Evolutionary conservation across 2,113 vertebrate genomes (phyloP), one percentile per base, ranked within the genome.

Genomic region (Elgaria multicarinata): DNA sequence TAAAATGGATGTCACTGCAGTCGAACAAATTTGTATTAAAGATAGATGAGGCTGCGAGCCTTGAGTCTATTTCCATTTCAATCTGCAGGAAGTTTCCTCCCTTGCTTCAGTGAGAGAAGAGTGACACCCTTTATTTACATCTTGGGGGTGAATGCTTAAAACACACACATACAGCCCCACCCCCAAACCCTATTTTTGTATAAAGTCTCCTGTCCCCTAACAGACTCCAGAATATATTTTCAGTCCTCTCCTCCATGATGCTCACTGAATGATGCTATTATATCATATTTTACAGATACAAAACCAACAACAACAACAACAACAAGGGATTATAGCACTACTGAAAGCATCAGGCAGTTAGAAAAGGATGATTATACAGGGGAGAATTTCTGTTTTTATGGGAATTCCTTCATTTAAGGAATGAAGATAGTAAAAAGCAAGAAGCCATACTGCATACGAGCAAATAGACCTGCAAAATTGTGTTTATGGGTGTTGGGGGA

Each of bases 1-100:
- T 92, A 93, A 95, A 94, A 95, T 85, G 55, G 92, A 93, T 84
- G 50, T 33, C 86, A 28, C 62, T 39, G 39, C 91, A 91, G 22
- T 44, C 24, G 81, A 88, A 90, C 89, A 90, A 89, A 72, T 3
- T 85, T 86, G 55, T 91, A 2, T 89, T 79, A 44, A 69, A 90
- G 75, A 90, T 39, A 83, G 67, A 28, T 53, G 42, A 83, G 46
- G 42, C 39, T 88, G 0, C 55, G 84, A 89, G 46, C 90, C 85
- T 53, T 33, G 71, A 76, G 4, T 0, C 24, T 89, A 33, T 18
- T 91, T 90, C 66, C 79, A 46, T 44, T 84, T 89, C 89, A n/a
- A 89, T 92, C 78, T 79, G 36, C 89, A 39, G 82, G 14, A 84
- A 24, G 79, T 10, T 89, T 76, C n/a, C 83, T 89, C 69, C 20